These are phyloP conservation scores for Argyresthia goedartella DNA, from an alignment of 2,888 invertebrate genomes.

Conservation along the genomic window DNA sequence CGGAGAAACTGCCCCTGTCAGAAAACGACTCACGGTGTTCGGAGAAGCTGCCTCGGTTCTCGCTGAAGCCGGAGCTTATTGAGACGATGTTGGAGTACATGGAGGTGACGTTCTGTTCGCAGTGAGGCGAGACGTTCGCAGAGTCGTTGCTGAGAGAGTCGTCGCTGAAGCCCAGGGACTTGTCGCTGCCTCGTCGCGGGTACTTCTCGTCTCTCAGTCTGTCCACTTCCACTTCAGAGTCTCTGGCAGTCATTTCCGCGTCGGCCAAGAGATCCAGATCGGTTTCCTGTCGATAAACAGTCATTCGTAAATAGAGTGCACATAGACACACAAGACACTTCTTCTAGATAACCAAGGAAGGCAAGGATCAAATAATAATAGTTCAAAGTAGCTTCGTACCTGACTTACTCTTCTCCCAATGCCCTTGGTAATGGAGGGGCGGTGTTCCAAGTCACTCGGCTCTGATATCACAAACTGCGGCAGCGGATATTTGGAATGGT, in stretches of 20 bases:
- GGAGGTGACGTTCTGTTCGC: constrained; percentile 59
- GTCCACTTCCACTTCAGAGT: constrained; percentile 28
- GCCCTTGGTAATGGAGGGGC: constrained; percentile 86
- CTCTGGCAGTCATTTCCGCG: constrained; percentile 48
- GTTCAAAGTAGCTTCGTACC: constrained; percentile 21
- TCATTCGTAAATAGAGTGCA: too few relatives aligned
- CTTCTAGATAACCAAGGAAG: too few relatives aligned
- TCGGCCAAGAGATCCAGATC: constrained; percentile 26
- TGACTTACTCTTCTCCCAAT: constrained; percentile 79
- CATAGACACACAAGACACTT: too few relatives aligned
- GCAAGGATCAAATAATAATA: too few relatives aligned
- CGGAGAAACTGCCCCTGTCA: constrained; percentile 58
- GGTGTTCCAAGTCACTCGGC: constrained; percentile 75
- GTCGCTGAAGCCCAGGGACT: constrained; percentile 78
- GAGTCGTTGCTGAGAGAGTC: constrained; percentile 80
- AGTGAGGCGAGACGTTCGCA: constrained; percentile 66
- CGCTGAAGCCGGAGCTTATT: constrained; percentile 72
- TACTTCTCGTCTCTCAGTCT: constrained; percentile 46
- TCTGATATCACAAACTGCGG: constrained; percentile 80
- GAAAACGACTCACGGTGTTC: constrained; percentile 62
- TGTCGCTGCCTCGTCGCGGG: constrained; percentile 76
- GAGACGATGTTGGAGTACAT: constrained; percentile 67
- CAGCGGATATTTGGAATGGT: constrained; percentile 58
- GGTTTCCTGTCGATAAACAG: too few relatives aligned
- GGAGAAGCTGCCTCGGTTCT: constrained; percentile 63